Evolutionary conservation across 2,113 vertebrate genomes (phyloP), one percentile per base, ranked within the genome.

Genomic region (Syngnathus floridae): DNA sequence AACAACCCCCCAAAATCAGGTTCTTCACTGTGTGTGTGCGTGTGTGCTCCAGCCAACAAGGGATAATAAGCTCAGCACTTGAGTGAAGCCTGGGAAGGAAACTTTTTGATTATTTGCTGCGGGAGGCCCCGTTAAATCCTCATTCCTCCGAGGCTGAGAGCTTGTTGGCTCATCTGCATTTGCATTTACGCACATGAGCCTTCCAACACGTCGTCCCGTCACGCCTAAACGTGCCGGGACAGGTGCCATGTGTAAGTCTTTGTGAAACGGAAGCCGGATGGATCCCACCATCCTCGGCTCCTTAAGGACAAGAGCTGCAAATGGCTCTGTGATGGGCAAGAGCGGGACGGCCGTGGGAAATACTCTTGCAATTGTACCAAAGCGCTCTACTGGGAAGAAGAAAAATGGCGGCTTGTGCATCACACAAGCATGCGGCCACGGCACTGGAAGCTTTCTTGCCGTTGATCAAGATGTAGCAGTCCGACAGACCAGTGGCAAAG

Each of bases 161-260:
- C 22, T 70, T 35, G 61, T 69, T 66, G 55, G 58, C 54, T n/a
- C 72, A 65, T 77, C 65, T 73, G 71, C 73, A 73, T 71, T 63
- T 55, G 61, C 60, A 71, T 73, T 40, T 74, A 58, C 43, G 57
- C 63, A 63, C 35, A 55, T 58, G 67, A 71, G 70, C 43, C 60
- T 81, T 37, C 46, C 60, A 46, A 54, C 63, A 49, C 36, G 57
- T 76, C 62, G 70, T n/a, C 46, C 52, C 49, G 74, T 84, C 79
- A 82, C 76, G 69, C 66, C 11, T 67, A 77, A 86, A 84, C 62
- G 40, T 1, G 60, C 62, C 71, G 49, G 77, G 84, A 76, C 72
- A 62, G 78, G 78, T 78, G 37, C 67, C 12, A 26, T 81, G 77
- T 84, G 79, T 88, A 82, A 75, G 70, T 3, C 75, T 62, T 69